phyloP scores from a whole-genome alignment of 1,140 invertebrate species.

The Drosophila grimshawi region DNA sequence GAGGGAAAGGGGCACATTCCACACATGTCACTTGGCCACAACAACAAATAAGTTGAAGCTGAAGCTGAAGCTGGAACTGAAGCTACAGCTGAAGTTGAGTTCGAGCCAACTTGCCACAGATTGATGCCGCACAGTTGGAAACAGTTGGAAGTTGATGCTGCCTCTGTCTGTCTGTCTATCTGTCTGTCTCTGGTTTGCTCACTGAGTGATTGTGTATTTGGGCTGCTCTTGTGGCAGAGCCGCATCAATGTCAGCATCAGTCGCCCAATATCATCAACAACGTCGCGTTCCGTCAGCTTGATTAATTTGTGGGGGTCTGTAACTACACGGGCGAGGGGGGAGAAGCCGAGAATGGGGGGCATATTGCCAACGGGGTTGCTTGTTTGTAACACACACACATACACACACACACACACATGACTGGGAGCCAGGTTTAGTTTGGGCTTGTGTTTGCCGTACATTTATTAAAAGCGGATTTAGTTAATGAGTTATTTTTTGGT shows the following conservation, averaged over 20 bases:
- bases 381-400: no score
- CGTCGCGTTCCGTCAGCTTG: constrained; percentile 75
- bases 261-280: constrained; percentile 82
- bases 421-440: constrained; percentile 20
- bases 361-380: no score
- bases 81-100: constrained; percentile 13
- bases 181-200: no score
- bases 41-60: constrained; percentile 1
- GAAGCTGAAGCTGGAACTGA: not conserved
- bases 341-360: not conserved
- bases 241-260: constrained; percentile 81
- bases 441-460: constrained; percentile 18
- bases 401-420: constrained; percentile 26
- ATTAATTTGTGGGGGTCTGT: constrained; percentile 68
- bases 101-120: constrained; percentile 32
- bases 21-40: constrained; percentile 55
- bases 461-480: constrained; percentile 83
- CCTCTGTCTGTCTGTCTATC: constrained; percentile 17
- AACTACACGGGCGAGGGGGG: not conserved
- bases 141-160: constrained; percentile 35
- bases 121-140: constrained; percentile 58
- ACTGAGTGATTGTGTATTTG: constrained; percentile 65
- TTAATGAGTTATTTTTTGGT: constrained; percentile 78
- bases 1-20: constrained; percentile 56
- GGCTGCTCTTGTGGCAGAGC: constrained; percentile 63